Evolutionary conservation across 2,888 invertebrate species (phyloP).

Genomic region (Campoplex capitator): DNA sequence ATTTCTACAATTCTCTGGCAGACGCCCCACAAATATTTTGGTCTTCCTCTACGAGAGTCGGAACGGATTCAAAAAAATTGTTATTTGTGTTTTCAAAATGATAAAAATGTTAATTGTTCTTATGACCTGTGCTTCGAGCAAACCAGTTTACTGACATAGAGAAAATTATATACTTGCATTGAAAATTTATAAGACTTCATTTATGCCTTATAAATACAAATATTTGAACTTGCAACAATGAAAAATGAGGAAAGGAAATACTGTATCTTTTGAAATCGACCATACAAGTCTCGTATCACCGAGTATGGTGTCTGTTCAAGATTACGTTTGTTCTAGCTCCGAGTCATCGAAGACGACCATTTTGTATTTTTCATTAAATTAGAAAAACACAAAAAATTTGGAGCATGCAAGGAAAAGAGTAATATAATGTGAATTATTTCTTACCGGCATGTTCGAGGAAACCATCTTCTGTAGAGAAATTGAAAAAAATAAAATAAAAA

Average conservation of each 20-base stretch:
- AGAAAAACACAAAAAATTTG: slow-evolving; percentile 69
- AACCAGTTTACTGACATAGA: no score
- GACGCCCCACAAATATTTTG: slow-evolving; percentile 97
- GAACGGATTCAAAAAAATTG: not conserved
- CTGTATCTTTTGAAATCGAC: slow-evolving; percentile 80
- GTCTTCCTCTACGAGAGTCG: slow-evolving; percentile 87
- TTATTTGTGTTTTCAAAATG: not conserved
- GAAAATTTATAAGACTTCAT: no score
- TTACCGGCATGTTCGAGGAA: slow-evolving; percentile 83
- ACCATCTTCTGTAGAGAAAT: slow-evolving; percentile 81
- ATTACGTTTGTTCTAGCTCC: slow-evolving; percentile 78
- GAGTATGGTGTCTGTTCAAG: slow-evolving; percentile 82
- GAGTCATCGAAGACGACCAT: slow-evolving; percentile 42
- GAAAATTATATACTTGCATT: no score
- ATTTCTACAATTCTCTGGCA: slow-evolving; percentile 93
- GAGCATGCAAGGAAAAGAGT: slow-evolving; percentile 65
- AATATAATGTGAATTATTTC: slow-evolving; percentile 64
- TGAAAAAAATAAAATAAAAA: slow-evolving; percentile 71
- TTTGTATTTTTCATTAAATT: slow-evolving; percentile 59
- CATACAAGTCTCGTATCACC: slow-evolving; percentile 72
- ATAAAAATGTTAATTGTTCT: no score
- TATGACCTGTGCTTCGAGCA: no score
- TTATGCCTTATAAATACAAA: not conserved
- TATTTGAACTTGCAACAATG: not conserved
- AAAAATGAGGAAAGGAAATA: not conserved